Conservation (phyloP, 2,888 invertebrate species). For the Emesis furor region DNA sequence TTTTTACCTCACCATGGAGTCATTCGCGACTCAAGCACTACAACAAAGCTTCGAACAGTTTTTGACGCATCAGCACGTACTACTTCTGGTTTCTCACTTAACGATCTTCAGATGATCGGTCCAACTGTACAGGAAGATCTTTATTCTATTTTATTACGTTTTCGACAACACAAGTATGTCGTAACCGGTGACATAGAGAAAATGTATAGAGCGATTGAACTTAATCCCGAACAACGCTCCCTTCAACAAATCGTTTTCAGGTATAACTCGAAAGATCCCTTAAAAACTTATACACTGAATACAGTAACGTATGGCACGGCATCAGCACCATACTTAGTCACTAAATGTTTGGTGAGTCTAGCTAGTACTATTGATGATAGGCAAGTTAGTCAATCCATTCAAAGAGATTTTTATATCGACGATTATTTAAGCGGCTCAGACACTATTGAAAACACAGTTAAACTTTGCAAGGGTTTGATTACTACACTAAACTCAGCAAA, state of each 20-base stretch:
- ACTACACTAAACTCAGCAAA: slow-evolving; percentile 60
- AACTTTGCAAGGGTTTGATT: slow-evolving; percentile 56
- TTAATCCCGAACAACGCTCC: slow-evolving; percentile 16
- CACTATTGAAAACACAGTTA: slow-evolving; percentile 40
- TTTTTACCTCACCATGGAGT: slow-evolving; percentile 72
- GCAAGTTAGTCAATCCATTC: slow-evolving; percentile 45
- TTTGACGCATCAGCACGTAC: slow-evolving; percentile 57
- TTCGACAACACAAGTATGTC: slow-evolving; percentile 9
- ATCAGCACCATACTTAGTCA: slow-evolving; percentile 70
- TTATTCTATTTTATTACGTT: slow-evolving; percentile 4
- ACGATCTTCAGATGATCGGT: slow-evolving; percentile 23
- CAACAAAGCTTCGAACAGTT: slow-evolving; percentile 64
- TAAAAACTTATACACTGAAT: slow-evolving; percentile 61
- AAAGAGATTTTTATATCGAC: slow-evolving; percentile 47
- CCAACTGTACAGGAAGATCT: slow-evolving; percentile 15
- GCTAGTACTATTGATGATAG: slow-evolving; percentile 48
- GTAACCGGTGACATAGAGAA: slow-evolving; percentile 19
- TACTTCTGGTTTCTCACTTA: neutral
- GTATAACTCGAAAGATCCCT: slow-evolving; percentile 28
- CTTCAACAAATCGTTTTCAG: slow-evolving; percentile 29
- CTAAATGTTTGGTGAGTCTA: slow-evolving; percentile 62
- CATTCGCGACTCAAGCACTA: slow-evolving; percentile 46
- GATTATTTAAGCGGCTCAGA: slow-evolving; percentile 68
- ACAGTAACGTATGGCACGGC: slow-evolving; percentile 72
- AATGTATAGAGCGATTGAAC: slow-evolving; percentile 17